Percentiles rank a stretch among this genome's conserved stretches.
phyloP scores from a whole-genome alignment of 2,797 vertebrate genomes.

The Agapornis canus region DNA sequence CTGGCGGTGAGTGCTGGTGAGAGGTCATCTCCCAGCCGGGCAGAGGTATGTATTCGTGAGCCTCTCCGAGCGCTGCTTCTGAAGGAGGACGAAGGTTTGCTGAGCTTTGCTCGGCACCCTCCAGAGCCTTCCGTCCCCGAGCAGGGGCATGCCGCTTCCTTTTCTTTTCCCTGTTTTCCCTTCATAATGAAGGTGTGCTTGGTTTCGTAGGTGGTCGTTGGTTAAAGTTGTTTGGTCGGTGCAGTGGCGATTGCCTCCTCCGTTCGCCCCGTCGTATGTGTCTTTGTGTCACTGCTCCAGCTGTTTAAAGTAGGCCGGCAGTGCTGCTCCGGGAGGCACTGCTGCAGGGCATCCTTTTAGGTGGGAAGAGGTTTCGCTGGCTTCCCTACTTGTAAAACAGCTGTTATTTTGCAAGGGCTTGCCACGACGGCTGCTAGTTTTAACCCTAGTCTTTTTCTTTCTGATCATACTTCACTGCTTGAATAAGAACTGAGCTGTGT shows the following conservation, averaged over 20 bases:
- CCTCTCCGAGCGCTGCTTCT: accelerated
- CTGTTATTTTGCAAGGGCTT: not conserved
- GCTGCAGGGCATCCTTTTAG: not conserved
- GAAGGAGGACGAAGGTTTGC: too few species aligned
- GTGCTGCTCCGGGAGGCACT: not conserved
- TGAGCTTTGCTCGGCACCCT: not conserved
- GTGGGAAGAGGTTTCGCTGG: not conserved
- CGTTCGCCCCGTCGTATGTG: not conserved
- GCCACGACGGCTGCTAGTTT: not conserved
- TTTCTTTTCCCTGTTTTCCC: too few species aligned
- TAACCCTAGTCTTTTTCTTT: not conserved
- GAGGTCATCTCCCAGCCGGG: accelerated
- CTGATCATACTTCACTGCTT: not conserved
- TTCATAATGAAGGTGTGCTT: not conserved
- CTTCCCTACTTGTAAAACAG: accelerated
- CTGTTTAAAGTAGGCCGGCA: accelerated
- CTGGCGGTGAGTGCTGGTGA: not conserved
- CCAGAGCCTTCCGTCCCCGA: too few species aligned
- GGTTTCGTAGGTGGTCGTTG: not conserved
- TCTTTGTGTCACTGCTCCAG: not conserved
- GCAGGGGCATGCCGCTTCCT: not conserved
- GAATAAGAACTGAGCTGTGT: not conserved
- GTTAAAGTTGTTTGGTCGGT: too few species aligned
- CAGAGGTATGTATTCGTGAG: too few species aligned
- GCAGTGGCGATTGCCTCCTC: not conserved